phyloP scores from a whole-genome alignment of 2,113 vertebrate species.

The Chaenocephalus aceratus region DNA sequence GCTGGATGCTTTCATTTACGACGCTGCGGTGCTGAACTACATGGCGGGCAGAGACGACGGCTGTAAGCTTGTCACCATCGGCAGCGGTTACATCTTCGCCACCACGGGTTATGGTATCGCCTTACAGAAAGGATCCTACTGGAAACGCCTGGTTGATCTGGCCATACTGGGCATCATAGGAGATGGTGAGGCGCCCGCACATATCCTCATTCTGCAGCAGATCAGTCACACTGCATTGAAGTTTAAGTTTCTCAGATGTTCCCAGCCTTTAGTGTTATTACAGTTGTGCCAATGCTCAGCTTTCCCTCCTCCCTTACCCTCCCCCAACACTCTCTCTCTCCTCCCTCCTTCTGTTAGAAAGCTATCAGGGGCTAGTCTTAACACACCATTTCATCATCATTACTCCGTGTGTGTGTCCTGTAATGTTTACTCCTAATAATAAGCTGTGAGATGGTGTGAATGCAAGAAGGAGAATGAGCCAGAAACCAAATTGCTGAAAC shows the following conservation, averaged over 20 bases:
- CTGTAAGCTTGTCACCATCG: conserved; percentile 98
- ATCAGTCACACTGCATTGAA: neutral
- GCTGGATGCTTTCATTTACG: conserved; percentile 99
- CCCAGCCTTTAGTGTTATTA: neutral
- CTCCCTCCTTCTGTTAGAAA: conserved; percentile 50
- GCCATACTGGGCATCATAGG: conserved; percentile 97
- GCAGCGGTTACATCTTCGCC: conserved; percentile 98
- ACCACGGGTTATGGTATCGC: conserved; percentile 99
- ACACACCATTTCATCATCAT: conserved; percentile 76
- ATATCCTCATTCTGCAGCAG: neutral
- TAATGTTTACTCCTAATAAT: conserved; percentile 70
- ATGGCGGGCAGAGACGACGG: conserved; percentile 98
- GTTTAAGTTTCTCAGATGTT: conserved; percentile 14
- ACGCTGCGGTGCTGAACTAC: conserved; percentile 97
- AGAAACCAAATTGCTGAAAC: conserved; percentile 67
- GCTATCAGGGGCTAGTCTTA: conserved; percentile 73
- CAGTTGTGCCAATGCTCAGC: conserved; percentile 26
- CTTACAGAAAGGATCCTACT: conserved; percentile 97
- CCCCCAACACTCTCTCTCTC: conserved; percentile 11
- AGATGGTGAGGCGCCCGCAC: conserved; percentile 86
- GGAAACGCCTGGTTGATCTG: conserved; percentile 96
- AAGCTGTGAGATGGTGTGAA: conserved; percentile 67
- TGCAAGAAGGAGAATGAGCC: conserved; percentile 57
- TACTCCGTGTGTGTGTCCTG: conserved; percentile 55
- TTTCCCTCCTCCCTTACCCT: neutral